Percentiles rank a stretch among this genome's conserved stretches.
phyloP scores from a whole-genome alignment of 2,113 vertebrate genomes.

The Sinocyclocheilus anshuiensis region DNA sequence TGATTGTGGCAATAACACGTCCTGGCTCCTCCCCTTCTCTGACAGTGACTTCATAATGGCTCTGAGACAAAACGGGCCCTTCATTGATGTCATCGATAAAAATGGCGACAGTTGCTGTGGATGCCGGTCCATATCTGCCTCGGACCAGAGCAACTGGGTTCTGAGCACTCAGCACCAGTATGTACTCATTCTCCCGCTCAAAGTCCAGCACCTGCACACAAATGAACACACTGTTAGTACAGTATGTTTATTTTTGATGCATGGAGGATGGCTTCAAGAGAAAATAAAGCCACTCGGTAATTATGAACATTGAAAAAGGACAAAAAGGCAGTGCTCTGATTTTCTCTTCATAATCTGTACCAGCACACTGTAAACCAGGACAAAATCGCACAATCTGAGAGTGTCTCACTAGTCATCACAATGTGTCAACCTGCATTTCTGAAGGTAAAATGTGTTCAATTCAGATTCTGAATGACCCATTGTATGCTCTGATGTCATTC shows the following conservation, averaged over 20 bases:
- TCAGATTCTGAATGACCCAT: background rate
- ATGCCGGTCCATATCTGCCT: conserved; percentile 75
- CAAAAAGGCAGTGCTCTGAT: background rate
- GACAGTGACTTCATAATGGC: conserved; percentile 77
- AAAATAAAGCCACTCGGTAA: background rate
- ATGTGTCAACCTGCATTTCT: conserved; percentile 21
- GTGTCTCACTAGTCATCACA: background rate
- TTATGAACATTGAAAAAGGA: background rate
- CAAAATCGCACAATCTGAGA: background rate
- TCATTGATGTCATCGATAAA: conserved; percentile 78
- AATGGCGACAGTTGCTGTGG: conserved; percentile 77
- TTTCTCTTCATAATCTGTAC: background rate
- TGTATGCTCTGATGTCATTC: conserved; percentile 32
- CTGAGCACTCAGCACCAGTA: conserved; percentile 74
- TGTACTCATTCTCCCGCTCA: conserved; percentile 79
- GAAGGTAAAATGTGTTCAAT: conserved; percentile 5
- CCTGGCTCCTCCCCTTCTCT: conserved; percentile 76
- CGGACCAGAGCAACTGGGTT: conserved; percentile 77
- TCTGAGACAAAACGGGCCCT: conserved; percentile 75
- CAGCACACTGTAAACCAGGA: background rate
- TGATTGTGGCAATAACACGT: conserved; percentile 75
- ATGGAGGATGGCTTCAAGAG: background rate
- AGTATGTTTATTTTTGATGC: background rate
- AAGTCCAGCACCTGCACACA: conserved; percentile 75
- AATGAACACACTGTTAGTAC: background rate